Percentiles rank a stretch among this genome's conserved stretches.
phyloP scores from a whole-genome alignment of 2,113 vertebrate genomes.

The Sturnus vulgaris region DNA sequence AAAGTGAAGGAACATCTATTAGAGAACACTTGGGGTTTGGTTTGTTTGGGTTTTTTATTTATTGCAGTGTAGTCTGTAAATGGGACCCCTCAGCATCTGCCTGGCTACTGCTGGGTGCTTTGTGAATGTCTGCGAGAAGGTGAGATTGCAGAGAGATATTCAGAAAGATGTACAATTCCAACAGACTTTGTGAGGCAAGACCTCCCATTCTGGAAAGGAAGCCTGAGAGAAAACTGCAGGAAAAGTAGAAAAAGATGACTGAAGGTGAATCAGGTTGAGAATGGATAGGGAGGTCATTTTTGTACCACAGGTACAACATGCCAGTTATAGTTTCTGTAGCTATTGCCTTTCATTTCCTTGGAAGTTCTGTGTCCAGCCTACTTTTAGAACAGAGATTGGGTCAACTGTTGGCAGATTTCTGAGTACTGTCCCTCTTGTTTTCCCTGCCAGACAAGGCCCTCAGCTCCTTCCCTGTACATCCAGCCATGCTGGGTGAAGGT shows the following conservation, averaged over 20 bases:
- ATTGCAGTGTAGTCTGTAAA: neutral
- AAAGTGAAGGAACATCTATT: neutral
- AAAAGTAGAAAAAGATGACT: neutral
- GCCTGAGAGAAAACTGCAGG: neutral
- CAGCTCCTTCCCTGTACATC: neutral
- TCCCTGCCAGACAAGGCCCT: neutral
- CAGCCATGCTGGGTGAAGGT: neutral
- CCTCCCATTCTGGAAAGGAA: neutral
- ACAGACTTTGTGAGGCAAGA: neutral
- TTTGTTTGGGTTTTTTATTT: neutral
- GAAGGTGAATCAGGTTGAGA: neutral
- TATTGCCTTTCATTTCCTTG: neutral
- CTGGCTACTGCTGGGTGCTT: neutral
- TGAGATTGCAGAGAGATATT: neutral
- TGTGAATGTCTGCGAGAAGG: neutral
- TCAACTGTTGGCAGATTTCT: neutral
- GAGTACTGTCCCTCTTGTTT: neutral
- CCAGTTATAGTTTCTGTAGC: neutral
- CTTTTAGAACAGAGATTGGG: neutral
- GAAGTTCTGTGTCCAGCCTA: neutral
- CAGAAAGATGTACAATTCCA: neutral
- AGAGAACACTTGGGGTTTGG: neutral
- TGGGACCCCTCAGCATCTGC: neutral
- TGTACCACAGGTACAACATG: neutral
- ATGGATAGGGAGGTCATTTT: neutral